These are phyloP conservation scores for Apodemus sylvaticus DNA, from an alignment of 2,113 vertebrate species.

Conservation along the genomic window DNA sequence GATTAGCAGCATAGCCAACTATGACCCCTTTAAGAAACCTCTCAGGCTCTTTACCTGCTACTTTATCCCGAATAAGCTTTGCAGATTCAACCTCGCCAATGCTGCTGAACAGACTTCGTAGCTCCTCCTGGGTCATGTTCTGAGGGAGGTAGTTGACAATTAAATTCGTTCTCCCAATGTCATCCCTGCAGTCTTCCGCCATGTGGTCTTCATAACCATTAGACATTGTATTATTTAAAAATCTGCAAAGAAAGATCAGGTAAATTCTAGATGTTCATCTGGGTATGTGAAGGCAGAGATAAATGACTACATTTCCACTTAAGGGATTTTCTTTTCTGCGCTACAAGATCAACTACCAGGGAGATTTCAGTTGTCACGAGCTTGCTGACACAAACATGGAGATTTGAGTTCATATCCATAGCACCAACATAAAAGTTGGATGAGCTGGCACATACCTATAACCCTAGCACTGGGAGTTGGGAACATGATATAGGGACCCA, in stretches of 20 bases:
- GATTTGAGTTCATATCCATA: background rate
- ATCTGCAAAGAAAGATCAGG: constrained; percentile 84
- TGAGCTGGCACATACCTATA: background rate
- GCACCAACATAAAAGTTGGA: background rate
- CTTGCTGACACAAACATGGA: background rate
- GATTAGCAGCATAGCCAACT: background rate
- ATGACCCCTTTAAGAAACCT: background rate
- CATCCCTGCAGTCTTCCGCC: constrained; percentile 95
- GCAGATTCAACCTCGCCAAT: constrained; percentile 98
- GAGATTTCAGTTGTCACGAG: background rate
- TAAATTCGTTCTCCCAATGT: constrained; percentile 95
- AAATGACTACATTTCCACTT: background rate
- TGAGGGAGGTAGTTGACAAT: constrained; percentile 99
- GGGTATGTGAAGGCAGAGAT: background rate
- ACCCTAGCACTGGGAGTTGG: background rate
- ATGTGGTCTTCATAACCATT: constrained; percentile 99
- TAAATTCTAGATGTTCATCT: background rate
- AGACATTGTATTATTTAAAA: constrained; percentile 93
- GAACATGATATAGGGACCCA: background rate
- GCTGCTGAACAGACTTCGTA: constrained; percentile 98
- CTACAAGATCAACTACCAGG: background rate
- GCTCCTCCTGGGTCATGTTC: constrained; percentile 98
- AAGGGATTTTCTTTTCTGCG: background rate
- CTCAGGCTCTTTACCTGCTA: constrained; percentile 90
- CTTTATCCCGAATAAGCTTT: constrained; percentile 99